A percentile compares a stretch with the other conserved stretches of the same genome.
These are phyloP conservation scores for Enteromius thamalakanensis DNA, from an alignment of 2,797 vertebrate species.

Conservation along the genomic window DNA sequence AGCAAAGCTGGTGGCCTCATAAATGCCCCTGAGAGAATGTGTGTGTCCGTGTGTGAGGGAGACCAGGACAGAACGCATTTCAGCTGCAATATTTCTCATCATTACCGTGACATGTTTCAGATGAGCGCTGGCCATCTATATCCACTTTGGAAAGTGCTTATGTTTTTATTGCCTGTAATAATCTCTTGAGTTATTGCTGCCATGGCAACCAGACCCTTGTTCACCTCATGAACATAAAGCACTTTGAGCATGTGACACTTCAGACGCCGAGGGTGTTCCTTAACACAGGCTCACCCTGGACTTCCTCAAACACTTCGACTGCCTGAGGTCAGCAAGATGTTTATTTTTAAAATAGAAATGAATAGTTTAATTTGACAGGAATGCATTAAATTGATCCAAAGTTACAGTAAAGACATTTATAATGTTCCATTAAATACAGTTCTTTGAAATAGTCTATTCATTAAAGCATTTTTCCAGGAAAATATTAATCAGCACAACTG, in stretches of 20 bases:
- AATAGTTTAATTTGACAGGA: neutral
- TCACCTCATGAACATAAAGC: constrained; percentile 14
- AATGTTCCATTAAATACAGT: neutral
- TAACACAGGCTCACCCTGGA: constrained; percentile 42
- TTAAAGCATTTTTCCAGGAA: neutral
- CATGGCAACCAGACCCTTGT: constrained; percentile 34
- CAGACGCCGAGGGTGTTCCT: constrained; percentile 49
- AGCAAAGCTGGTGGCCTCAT: constrained; percentile 1
- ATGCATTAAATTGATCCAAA: neutral
- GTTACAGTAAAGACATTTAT: neutral
- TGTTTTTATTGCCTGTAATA: constrained; percentile 51
- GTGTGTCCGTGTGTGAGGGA: neutral
- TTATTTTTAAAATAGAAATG: neutral
- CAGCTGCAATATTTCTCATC: neutral
- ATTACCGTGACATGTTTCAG: constrained; percentile 18
- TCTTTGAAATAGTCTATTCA: neutral
- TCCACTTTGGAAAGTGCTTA: constrained; percentile 45
- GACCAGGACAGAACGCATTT: neutral
- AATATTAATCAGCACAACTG: neutral
- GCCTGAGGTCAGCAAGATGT: neutral
- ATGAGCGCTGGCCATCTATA: constrained; percentile 11
- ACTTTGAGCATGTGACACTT: constrained; percentile 36
- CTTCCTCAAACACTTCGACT: constrained; percentile 23
- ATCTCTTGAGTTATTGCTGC: constrained; percentile 35
- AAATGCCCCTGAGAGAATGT: neutral